These are phyloP conservation scores for Chiridota heheva DNA, from an alignment of 35 echinoderm and acorn worm genomes.

Conservation along the genomic window DNA sequence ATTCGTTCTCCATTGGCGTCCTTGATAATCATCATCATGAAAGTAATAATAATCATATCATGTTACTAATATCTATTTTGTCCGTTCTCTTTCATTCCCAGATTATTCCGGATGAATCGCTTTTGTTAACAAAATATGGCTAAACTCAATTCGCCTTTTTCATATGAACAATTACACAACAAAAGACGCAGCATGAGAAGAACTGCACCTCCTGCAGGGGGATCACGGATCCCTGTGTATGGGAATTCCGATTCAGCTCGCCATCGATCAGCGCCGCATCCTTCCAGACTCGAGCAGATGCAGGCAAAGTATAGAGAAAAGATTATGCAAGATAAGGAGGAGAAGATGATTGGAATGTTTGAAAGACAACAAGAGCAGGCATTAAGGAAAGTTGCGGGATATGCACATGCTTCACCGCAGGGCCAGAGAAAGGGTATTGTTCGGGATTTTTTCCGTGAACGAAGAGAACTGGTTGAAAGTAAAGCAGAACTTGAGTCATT, in stretches of 20 bases:
- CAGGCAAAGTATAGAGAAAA: constrained; percentile 66
- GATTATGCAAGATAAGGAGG: constrained; percentile 80
- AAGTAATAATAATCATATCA: too few species aligned
- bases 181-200: constrained; percentile 52
- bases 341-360: constrained; percentile 75
- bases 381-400: constrained; percentile 27
- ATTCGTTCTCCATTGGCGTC: too few species aligned
- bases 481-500: constrained; percentile 2
- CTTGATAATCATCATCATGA: too few species aligned
- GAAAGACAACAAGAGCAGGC: constrained; percentile 64
- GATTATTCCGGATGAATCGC: too few species aligned
- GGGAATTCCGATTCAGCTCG: constrained; percentile 9
- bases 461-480: constrained; percentile 64
- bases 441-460: constrained; percentile 77
- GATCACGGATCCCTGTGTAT: constrained; percentile 21
- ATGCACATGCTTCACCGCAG: not conserved
- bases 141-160: too few species aligned
- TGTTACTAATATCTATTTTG: too few species aligned
- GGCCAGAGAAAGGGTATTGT: constrained; percentile 63
- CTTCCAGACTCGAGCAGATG: constrained; percentile 65
- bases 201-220: constrained; percentile 56
- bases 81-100: too few species aligned
- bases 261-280: constrained; percentile 75
- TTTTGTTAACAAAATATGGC: too few species aligned
- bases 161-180: too few species aligned